Evolutionary conservation across 2,113 vertebrate genomes (phyloP).

Genomic region (Aplodontia rufa): DNA sequence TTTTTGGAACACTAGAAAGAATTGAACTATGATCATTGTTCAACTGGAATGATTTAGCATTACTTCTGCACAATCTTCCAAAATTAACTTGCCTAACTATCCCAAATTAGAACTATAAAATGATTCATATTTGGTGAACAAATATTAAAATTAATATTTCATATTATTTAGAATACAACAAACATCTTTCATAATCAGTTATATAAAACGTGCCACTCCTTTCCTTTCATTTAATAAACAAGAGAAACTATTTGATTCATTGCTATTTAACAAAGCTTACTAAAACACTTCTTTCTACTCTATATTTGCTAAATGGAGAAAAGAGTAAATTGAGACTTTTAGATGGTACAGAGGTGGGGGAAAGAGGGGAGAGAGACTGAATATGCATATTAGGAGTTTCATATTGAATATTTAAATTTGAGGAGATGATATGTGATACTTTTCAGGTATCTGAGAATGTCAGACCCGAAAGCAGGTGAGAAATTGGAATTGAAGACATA

Average conservation of each 20-base stretch:
- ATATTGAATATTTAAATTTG: conserved; percentile 28
- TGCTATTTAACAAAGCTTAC: neutral
- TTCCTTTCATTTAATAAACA: conserved; percentile 38
- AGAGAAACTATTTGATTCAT: conserved; percentile 20
- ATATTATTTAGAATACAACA: conserved; percentile 14
- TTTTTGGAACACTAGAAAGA: conserved; percentile 49
- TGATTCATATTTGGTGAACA: conserved; percentile 45
- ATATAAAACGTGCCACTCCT: neutral
- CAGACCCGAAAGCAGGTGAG: neutral
- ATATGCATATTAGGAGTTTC: neutral
- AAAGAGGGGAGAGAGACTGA: neutral
- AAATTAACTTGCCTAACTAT: conserved; percentile 36
- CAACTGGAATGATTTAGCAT: conserved; percentile 46
- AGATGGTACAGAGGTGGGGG: neutral
- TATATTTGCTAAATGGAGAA: neutral
- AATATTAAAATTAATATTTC: conserved; percentile 56
- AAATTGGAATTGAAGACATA: conserved; percentile 11
- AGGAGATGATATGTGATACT: neutral
- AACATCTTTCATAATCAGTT: conserved; percentile 3
- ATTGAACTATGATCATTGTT: conserved; percentile 40
- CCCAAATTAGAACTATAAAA: conserved; percentile 35
- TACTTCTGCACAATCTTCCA: conserved; percentile 20
- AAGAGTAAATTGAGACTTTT: neutral
- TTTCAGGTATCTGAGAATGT: neutral
- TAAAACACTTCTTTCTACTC: conserved; percentile 15